These are phyloP conservation scores for Phyllotreta cruciferae DNA, from an alignment of 2,888 invertebrate genomes.

Conservation along the genomic window DNA sequence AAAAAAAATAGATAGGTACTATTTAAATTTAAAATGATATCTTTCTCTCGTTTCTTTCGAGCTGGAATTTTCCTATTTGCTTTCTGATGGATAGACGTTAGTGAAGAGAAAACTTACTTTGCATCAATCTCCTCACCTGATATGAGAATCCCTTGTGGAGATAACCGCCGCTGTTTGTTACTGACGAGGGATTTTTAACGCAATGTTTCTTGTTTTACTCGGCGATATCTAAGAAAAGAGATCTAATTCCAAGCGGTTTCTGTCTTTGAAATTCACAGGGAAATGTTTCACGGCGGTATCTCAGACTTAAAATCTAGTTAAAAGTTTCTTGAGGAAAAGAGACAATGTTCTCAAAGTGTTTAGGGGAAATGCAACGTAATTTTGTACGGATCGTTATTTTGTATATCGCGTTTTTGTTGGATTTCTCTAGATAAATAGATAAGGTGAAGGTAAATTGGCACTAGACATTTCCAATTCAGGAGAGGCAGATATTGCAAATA, in stretches of 20 bases:
- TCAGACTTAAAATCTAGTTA: constrained; percentile 12
- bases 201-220: constrained; percentile 25
- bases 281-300: constrained; percentile 14
- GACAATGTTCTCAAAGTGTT: not conserved
- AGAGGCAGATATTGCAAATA: too few relatives aligned
- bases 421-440: too few relatives aligned
- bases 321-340: constrained; percentile 7
- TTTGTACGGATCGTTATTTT: not conserved
- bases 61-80: not conserved
- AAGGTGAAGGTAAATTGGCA: too few relatives aligned
- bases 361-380: not conserved
- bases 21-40: too few relatives aligned
- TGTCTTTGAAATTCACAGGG: constrained; percentile 16
- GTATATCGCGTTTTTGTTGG: not conserved
- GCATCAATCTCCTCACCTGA: constrained; percentile 30
- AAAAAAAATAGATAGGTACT: too few relatives aligned
- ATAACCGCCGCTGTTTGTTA: constrained; percentile 24
- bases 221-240: constrained; percentile 14
- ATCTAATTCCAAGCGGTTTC: constrained; percentile 10
- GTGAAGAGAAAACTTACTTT: constrained; percentile 22
- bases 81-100: constrained; percentile 5
- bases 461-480: too few relatives aligned
- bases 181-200: constrained; percentile 23
- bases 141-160: constrained; percentile 30
- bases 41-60: too few relatives aligned